Evolutionary conservation across 2,797 vertebrate genomes (phyloP), one percentile per base, ranked within the genome.

Genomic region (Steatocranus sp.): DNA sequence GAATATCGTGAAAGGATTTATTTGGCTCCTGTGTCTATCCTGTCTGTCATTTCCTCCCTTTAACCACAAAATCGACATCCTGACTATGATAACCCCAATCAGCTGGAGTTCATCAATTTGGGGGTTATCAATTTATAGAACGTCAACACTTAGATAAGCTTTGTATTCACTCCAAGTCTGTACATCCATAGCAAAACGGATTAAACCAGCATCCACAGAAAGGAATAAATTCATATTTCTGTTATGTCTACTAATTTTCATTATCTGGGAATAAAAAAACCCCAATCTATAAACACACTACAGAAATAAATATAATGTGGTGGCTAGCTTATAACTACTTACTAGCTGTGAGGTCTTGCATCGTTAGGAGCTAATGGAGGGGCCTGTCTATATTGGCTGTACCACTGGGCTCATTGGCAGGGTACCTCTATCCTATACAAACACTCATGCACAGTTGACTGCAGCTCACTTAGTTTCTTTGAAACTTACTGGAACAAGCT

Each of bases 291-390:
- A 41, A 85, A 78, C 17, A 78, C n/a, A 49, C 77, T n/a, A 66
- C 11, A 78, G n/a, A 85, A 82, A 88, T 56, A 66, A 77, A 54
- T 17, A 49, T 76, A 78, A 75, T 63, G 50, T 51, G 70, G 58
- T 82, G 78, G 88, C 82, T 78, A 41, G 84, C 81, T 78, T 50
- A 78, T 50, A 68, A 46, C 54, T 79, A 25, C 85, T 91, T 79
- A 32, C 85, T 91, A 82, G 87, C 81, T 77, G 76, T 83, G 75
- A 87, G 84, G 87, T 91, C 87, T 80, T 91, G 91, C 88, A 70
- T 92, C 14, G 80, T 91, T 94, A 61, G 86, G 76, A 86, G 88
- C 83, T 90, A 95, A 94, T 94, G 88, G 86, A 87, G 80, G 83
- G 77, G 85, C 83, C 79, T 83, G 88, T 94, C 93, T 92, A 48